Percentiles rank a stretch among this genome's conserved stretches.
Conservation (phyloP, 2,113 vertebrate species). For the Epinephelus cyanopodus region DNA sequence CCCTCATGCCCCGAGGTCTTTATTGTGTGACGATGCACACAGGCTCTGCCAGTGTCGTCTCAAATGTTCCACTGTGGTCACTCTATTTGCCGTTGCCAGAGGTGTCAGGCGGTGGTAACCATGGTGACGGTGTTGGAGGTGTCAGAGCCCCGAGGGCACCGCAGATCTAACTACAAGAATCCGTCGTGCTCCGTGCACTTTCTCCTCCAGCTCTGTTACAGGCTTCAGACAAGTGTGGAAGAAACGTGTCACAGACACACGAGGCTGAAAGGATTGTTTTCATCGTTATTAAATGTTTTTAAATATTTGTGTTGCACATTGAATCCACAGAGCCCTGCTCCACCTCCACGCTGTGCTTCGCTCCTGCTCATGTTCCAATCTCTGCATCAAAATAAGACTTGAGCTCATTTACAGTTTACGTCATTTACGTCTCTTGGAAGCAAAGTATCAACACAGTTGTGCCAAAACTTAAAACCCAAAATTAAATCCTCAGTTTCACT, state of each 20-base stretch:
- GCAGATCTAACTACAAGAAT: slow-evolving; percentile 61
- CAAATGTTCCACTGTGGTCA: slow-evolving; percentile 76
- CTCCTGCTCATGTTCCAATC: no score
- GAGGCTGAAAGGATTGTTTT: no score
- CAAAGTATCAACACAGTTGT: no score
- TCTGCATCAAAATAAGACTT: no score
- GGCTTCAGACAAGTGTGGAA: slow-evolving; percentile 29
- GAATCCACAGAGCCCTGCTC: no score
- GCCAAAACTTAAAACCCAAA: no score
- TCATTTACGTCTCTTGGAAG: no score
- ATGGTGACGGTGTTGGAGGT: slow-evolving; percentile 72
- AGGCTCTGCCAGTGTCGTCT: slow-evolving; percentile 70
- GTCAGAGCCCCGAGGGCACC: slow-evolving; percentile 41
- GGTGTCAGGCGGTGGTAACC: slow-evolving; percentile 75
- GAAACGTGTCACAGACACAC: slow-evolving; percentile 23
- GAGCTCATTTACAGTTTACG: no score
- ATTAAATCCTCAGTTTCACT: no score
- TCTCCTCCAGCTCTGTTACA: slow-evolving; percentile 39
- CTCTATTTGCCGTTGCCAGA: slow-evolving; percentile 63
- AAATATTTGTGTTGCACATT: no score
- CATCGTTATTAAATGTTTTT: no score
- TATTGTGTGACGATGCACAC: slow-evolving; percentile 68
- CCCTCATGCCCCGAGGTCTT: slow-evolving; percentile 63
- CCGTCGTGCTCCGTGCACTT: slow-evolving; percentile 45
- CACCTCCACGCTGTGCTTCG: no score